phyloP scores from a whole-genome alignment of 2,113 vertebrate genomes.

The Tetrao urogallus region DNA sequence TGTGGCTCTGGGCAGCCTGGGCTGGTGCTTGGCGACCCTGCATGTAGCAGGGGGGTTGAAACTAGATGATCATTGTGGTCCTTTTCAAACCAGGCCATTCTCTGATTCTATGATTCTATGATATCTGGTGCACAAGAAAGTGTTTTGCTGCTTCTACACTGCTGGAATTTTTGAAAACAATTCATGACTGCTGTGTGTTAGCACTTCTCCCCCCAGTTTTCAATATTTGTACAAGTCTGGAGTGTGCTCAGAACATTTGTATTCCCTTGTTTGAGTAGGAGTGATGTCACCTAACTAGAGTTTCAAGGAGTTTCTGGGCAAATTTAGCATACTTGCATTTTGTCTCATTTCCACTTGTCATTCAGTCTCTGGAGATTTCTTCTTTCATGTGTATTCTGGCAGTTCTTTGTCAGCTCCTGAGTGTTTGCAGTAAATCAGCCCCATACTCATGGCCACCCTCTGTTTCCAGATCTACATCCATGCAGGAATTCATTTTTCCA shows the following conservation, averaged over 20 bases:
- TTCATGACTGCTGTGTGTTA: accelerated
- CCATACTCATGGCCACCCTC: background rate
- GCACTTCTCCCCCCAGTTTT: background rate
- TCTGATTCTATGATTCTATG: too few relatives aligned
- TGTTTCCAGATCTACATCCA: background rate
- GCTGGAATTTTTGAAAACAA: background rate
- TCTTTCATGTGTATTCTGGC: conserved; percentile 10
- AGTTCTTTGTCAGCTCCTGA: conserved; percentile 25
- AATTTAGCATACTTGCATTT: background rate
- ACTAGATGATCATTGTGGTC: too few relatives aligned
- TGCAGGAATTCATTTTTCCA: background rate
- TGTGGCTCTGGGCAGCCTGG: too few relatives aligned
- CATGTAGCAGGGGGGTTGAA: too few relatives aligned
- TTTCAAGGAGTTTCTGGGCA: background rate
- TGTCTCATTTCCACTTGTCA: conserved; percentile 29
- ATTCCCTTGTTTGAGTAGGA: background rate
- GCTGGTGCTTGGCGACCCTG: too few relatives aligned
- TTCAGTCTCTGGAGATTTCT: background rate
- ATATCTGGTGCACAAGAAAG: background rate
- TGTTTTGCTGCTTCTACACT: background rate
- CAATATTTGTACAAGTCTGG: background rate
- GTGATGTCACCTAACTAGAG: background rate
- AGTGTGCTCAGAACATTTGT: background rate
- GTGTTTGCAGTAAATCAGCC: conserved; percentile 26
- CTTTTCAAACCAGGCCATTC: too few relatives aligned